Base-by-base conservation (phyloP, 2,113 vertebrate genomes). In the Phaethornis superciliosus region DNA sequence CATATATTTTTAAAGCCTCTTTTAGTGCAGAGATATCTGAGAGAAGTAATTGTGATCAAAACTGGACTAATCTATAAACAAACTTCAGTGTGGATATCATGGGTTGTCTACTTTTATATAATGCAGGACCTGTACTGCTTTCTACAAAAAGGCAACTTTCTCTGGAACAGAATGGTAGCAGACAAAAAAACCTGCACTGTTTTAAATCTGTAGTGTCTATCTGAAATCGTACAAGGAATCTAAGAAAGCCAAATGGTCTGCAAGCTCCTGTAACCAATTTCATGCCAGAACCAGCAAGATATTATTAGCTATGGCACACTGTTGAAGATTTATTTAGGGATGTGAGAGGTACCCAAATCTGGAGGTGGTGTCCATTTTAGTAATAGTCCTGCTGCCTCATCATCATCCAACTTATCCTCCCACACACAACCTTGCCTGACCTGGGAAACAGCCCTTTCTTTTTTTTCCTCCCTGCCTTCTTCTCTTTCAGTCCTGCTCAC, bases 291-390 rank as follows among this genome's bases (percentile, higher is more conserved):
- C 58, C 71, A 67, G 87, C 46, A 76, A 69, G 70, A 33, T 85
- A 94, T 80, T 89, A 95, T 88, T 88, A 95, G 78, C 52, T 70
- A 75, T 86, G 64, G 62, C 81, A 83, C 55, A 71, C 52, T 42
- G 30, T 72, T 81, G 46, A 68, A 72, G 46, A 69, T 96, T 85
- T 83, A 88, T 96, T 93, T 95, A 75, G 33, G 30, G 56, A 85
- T 89, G 33, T 56, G 35, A 93, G 56, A 83, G 63, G 79, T 71
- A 88, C 76, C 52, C 72, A 90, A 42, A 95, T 68, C 56, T 78
- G 85, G 51, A 79, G 47, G 76, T 81, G 59, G 75, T 74, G 51
- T 79, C 70, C 81, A 55, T 84, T 95, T 90, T 67, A 88, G 69
- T 91, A 68, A 78, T 33, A 22, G 85, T 70, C 89, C 68, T 85